Conservation (phyloP, 2,113 vertebrate genomes). For the Zosterops lateralis region DNA sequence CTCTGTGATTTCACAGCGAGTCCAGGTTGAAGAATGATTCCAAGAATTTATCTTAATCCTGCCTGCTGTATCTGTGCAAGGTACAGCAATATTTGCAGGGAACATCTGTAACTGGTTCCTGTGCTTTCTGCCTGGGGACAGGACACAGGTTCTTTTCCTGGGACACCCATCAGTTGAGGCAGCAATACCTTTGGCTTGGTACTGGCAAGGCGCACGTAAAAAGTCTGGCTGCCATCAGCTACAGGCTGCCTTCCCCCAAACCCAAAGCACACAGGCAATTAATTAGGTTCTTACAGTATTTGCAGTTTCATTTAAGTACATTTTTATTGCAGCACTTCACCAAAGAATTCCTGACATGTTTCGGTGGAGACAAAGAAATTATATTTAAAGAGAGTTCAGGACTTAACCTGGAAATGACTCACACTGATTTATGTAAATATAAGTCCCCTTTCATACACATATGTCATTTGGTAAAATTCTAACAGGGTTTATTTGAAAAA, state of each 20-base stretch:
- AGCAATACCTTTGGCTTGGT: neutral
- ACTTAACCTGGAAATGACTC: neutral
- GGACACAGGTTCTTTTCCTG: neutral
- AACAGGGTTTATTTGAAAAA: neutral
- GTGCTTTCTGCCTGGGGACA: neutral
- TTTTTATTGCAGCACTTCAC: neutral
- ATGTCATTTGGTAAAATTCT: neutral
- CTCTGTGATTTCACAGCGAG: neutral
- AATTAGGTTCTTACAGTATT: neutral
- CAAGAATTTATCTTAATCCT: neutral
- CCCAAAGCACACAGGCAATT: neutral
- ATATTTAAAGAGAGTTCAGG: neutral
- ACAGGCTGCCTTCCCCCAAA: neutral
- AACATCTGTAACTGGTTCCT: neutral
- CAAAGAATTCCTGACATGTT: neutral
- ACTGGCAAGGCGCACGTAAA: neutral
- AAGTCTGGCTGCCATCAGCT: neutral
- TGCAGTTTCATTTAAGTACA: neutral
- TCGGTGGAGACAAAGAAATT: neutral
- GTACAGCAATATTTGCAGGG: neutral
- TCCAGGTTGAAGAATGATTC: neutral
- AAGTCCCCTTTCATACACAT: neutral
- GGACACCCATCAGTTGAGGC: neutral
- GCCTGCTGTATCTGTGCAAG: neutral
- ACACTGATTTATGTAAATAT: neutral